Conservation (phyloP, 2,113 vertebrate genomes). For the Struthio camelus region DNA sequence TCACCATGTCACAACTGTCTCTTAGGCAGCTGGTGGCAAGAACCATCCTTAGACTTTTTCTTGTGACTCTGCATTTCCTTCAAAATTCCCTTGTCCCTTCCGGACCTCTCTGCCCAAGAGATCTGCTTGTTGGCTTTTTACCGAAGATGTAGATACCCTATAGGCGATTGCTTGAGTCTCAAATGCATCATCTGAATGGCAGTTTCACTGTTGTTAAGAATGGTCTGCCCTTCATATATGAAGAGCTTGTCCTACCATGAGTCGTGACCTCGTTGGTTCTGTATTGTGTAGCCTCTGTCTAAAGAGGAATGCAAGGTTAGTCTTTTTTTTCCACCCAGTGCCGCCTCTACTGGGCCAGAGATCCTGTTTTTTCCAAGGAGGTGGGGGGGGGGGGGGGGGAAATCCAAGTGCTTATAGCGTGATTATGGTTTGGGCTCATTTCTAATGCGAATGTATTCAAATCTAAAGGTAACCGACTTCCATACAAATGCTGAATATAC, state of each 20-base stretch:
- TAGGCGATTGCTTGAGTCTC: not conserved
- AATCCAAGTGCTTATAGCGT: not conserved
- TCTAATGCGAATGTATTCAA: not conserved
- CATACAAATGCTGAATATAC: not conserved
- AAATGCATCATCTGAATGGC: not conserved
- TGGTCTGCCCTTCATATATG: too few relatives aligned
- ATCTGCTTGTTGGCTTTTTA: not conserved
- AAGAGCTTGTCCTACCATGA: not conserved
- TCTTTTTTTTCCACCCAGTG: too few relatives aligned
- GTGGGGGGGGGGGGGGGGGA: accelerated
- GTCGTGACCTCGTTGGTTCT: not conserved
- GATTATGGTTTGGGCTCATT: not conserved
- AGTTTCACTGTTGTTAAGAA: not conserved
- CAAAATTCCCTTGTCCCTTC: not conserved
- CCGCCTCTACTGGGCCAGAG: not conserved
- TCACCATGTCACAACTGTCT: accelerated
- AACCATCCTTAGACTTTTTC: not conserved
- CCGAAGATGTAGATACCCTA: not conserved
- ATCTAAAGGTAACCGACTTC: not conserved
- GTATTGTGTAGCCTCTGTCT: not conserved
- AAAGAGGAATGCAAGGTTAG: not conserved
- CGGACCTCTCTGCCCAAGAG: not conserved
- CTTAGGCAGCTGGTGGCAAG: accelerated
- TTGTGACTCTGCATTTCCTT: not conserved
- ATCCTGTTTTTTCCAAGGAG: not conserved